phyloP scores from a whole-genome alignment of 1,140 invertebrate species.

The Trachymyrmex septentrionalis region DNA sequence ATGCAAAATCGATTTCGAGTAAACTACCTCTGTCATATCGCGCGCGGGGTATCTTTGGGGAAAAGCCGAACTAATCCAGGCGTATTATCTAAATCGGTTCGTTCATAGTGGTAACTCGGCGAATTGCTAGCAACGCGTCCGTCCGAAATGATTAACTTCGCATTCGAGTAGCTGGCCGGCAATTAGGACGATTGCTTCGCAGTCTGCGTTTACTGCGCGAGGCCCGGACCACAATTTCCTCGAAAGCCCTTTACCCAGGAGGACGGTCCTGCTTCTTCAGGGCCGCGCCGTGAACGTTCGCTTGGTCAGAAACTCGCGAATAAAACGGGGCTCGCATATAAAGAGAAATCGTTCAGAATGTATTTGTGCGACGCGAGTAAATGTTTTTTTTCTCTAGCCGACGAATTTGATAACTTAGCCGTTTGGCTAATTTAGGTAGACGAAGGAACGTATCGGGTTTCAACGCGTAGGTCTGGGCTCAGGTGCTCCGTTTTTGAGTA shows the following conservation, averaged over 20 bases:
- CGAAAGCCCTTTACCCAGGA: conserved; percentile 62
- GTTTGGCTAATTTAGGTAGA: conserved; percentile 3
- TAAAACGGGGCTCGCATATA: not conserved
- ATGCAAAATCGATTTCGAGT: not conserved
- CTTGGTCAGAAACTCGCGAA: not conserved
- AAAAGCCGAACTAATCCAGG: conserved; percentile 15
- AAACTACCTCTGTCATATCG: not conserved
- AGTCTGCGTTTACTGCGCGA: conserved; percentile 35
- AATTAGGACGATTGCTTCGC: conserved; percentile 79
- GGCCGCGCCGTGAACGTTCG: conserved; percentile 11
- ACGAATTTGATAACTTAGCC: not conserved
- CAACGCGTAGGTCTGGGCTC: not conserved
- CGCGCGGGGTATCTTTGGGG: not conserved
- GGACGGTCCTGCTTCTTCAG: conserved; percentile 23
- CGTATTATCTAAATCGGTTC: conserved; percentile 35
- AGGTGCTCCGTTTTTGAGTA: conserved; percentile 29
- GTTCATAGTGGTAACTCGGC: not conserved
- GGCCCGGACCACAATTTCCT: conserved; percentile 70
- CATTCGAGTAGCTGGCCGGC: conserved; percentile 70
- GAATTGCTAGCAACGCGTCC: conserved; percentile 55
- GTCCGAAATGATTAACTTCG: conserved; percentile 80
- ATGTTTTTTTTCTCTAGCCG: not conserved
- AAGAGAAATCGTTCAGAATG: not conserved
- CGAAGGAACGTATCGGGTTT: not conserved
- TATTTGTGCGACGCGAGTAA: not conserved